Percentiles rank a stretch among this genome's conserved stretches.
Evolutionary conservation across 1,140 invertebrate genomes (phyloP).

Genomic region (Homalodisca vitripennis): DNA sequence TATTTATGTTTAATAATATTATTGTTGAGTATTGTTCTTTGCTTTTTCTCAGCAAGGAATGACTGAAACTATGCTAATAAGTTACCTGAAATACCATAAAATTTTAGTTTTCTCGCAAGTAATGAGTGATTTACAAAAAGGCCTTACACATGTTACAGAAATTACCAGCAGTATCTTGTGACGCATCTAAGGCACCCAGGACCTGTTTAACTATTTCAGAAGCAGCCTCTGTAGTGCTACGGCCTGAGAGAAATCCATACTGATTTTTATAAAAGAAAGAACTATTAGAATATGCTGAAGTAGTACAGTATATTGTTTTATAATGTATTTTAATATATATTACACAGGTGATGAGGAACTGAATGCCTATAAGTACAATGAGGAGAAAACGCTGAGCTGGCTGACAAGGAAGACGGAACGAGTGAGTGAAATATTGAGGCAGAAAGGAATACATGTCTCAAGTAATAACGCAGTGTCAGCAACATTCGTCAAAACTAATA

Average conservation of each 20-base stretch:
- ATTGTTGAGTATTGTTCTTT: neutral
- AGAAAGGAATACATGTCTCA: conserved; percentile 67
- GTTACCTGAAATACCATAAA: neutral
- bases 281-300: no score
- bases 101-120: neutral
- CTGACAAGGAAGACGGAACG: conserved; percentile 64
- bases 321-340: no score
- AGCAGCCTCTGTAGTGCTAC: no score
- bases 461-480: conserved; percentile 64
- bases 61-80: neutral
- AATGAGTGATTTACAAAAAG: no score
- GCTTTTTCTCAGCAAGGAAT: neutral
- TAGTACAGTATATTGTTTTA: no score
- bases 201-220: no score
- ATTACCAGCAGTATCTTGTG: no score
- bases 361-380: conserved; percentile 75
- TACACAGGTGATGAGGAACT: conserved; percentile 64
- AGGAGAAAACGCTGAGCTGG: conserved; percentile 72
- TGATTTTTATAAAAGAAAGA: no score
- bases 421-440: conserved; percentile 60
- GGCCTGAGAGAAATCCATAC: no score
- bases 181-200: no score
- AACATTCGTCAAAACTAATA: conserved; percentile 63
- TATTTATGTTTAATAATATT: conserved; percentile 3
- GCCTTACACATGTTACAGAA: no score